Base-by-base conservation (phyloP, 1,140 invertebrate species). In the Cotesia glomerata region DNA sequence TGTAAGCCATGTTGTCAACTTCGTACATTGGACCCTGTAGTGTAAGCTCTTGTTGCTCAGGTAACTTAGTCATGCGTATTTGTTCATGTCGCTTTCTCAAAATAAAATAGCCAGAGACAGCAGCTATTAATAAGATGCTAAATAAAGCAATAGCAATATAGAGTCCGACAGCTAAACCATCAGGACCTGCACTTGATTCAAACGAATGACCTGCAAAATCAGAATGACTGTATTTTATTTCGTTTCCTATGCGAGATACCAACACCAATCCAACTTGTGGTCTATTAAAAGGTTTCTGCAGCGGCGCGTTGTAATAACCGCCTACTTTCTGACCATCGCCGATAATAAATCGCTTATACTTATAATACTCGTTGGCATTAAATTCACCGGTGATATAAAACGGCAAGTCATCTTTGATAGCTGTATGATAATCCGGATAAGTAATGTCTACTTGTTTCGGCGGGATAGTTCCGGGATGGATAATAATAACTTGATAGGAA, bases 331-430 rank as follows among this genome's bases (percentile, higher is more conserved):
- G 88, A 18, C 90, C 90, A 87, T 96, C 92, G 11, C 95, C 95
- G 58, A 97, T 90, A 4, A 89, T 87, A 87, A 97, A 97, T 86
- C 79, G 72, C 87, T 88, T 72, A 87, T 91, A 82, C 85, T 80
- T 88, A 74, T 90, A 79, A 76, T 88, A 87, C 67, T 87, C 77
- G 4, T 88, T 82, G 13, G 88, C 88, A 59, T 89, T 88, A 69
- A 97, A 86, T 83, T 95, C 92, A 1, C 92, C 95, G 16, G 95
- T 90, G 36, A 96, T 91, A 77, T 97, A 97, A 81, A 94, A 96
- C 13, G 90, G 90, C 4, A 92, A 78, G 11, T 89, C 91, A 75
- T 90, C 88, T 74, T 86, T 87, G 66, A 82, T 83, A 2, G 91
- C 90, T 79, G 89, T 87, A 77, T 88, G 78, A 82, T 90, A 93